Conservation (phyloP, 2,113 vertebrate species). For the Saguinus midas region DNA sequence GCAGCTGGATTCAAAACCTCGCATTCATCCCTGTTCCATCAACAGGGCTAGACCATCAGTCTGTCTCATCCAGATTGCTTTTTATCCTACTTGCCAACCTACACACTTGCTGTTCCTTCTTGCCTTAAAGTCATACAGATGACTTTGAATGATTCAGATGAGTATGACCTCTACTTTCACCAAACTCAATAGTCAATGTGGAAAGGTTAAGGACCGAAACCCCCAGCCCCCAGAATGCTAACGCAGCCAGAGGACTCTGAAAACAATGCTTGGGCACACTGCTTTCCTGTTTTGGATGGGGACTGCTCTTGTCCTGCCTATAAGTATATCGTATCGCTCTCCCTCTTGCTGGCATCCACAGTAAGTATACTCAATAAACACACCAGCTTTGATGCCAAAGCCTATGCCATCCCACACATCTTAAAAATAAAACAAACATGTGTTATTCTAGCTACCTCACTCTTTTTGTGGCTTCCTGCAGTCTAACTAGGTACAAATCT, state of each 20-base stretch:
- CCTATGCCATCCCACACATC: not conserved
- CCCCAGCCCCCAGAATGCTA: not conserved
- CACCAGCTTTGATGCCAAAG: not conserved
- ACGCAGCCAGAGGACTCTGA: not conserved
- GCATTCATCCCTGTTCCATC: not conserved
- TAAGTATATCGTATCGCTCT: rapidly evolving
- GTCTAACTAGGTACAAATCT: not conserved
- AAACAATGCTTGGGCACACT: not conserved
- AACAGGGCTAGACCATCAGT: not conserved
- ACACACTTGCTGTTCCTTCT: not conserved
- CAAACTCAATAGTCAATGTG: not conserved
- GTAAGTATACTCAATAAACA: not conserved
- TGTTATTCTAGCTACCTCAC: not conserved
- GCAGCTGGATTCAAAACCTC: not conserved
- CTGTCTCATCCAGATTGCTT: not conserved
- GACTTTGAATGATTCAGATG: not conserved
- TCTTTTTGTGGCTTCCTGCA: not conserved
- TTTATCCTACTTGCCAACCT: not conserved
- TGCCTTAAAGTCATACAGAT: not conserved
- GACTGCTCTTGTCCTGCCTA: not conserved
- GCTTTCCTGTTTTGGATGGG: not conserved
- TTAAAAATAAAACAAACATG: not conserved
- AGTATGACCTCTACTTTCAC: not conserved
- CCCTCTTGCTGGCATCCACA: not conserved
- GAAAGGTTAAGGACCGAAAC: not conserved